phyloP scores from a whole-genome alignment of 1,140 invertebrate genomes.

The Daktulosphaira vitifoliae region DNA sequence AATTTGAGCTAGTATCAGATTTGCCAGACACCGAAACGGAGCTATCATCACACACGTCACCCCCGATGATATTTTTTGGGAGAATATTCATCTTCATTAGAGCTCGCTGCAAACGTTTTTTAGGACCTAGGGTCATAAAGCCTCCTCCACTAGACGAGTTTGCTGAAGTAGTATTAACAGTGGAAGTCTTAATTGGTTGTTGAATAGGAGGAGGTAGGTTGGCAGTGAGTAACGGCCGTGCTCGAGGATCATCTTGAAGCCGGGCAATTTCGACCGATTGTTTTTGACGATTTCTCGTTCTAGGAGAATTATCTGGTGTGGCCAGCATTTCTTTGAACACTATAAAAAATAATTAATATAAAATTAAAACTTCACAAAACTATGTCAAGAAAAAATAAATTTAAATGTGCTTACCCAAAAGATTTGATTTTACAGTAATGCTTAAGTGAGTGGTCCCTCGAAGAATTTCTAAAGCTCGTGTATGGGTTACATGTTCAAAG shows the following conservation, averaged over 20 bases:
- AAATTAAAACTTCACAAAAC: neutral
- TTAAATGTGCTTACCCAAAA: slow-evolving; percentile 52
- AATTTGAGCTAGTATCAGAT: slow-evolving; percentile 46
- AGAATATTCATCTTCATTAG: slow-evolving; percentile 85
- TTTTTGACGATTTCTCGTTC: slow-evolving; percentile 48
- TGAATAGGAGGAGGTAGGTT: slow-evolving; percentile 42
- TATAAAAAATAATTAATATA: slow-evolving; percentile 40
- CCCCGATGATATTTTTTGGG: slow-evolving; percentile 59
- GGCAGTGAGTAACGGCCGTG: slow-evolving; percentile 48
- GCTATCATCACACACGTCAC: slow-evolving; percentile 38
- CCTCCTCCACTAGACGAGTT: slow-evolving; percentile 43
- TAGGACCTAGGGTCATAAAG: slow-evolving; percentile 81
- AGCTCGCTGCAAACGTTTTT: slow-evolving; percentile 74
- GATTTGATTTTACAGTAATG: slow-evolving; percentile 94
- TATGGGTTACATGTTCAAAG: slow-evolving; percentile 84
- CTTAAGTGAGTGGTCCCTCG: slow-evolving; percentile 88
- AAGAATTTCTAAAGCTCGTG: slow-evolving; percentile 84
- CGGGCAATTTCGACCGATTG: slow-evolving; percentile 50
- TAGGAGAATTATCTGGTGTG: slow-evolving; percentile 70
- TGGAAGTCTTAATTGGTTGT: slow-evolving; percentile 46
- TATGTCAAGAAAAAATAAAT: neutral
- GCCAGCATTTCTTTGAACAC: slow-evolving; percentile 76
- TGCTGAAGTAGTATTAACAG: slow-evolving; percentile 60
- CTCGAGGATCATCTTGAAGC: slow-evolving; percentile 56
- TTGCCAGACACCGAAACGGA: slow-evolving; percentile 35